Evolutionary conservation across 2,113 vertebrate species (phyloP), one percentile per base, ranked within the genome.

Genomic region (Alectura lathami): DNA sequence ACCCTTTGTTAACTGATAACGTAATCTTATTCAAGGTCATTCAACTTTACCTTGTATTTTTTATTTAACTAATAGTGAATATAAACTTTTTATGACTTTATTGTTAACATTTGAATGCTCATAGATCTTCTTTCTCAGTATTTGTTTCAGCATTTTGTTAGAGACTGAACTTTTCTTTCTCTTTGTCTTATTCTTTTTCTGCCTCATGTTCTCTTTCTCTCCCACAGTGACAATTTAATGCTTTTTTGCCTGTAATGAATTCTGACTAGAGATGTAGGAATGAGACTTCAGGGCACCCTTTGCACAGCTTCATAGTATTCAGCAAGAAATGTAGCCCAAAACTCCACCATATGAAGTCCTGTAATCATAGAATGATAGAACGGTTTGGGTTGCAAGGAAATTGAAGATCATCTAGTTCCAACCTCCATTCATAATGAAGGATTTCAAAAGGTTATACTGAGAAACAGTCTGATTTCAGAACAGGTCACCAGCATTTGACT

Each of bases 11-110:
- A 94, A 75, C 53, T 87, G 53, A 83, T 83, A 89, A 67, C 68
- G 5, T 76, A 87, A 83, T 83, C 32, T 45, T 59, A 50, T 66
- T 70, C 42, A 77, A 73, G 92, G 70, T 73, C 12, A 85, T 91
- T 87, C 32, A 85, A 88, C 87, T 91, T 76, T 91, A 50, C 13
- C 68, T 73, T 84, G 73, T n/a, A 57, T 48, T 88, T 91, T 92
- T 85, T n/a, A n/a, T n/a, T n/a, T n/a, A n/a, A n/a, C n/a, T n/a
- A n/a, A n/a, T n/a, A n/a, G n/a, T n/a, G n/a, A n/a, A n/a, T n/a
- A n/a, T n/a, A n/a, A n/a, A n/a, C n/a, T n/a, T n/a, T n/a, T 87
- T 67, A 84, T 83, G 53, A 63, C 72, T 90, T 80, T 77, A 12
- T 51, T 69, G 62, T 91, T 85, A 93, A 91, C 22, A 13, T 89